A percentile compares a stretch with the other conserved stretches of the same genome.
Evolutionary conservation across 2,888 invertebrate genomes (phyloP).

Genomic region (Drosophila sordidula): DNA sequence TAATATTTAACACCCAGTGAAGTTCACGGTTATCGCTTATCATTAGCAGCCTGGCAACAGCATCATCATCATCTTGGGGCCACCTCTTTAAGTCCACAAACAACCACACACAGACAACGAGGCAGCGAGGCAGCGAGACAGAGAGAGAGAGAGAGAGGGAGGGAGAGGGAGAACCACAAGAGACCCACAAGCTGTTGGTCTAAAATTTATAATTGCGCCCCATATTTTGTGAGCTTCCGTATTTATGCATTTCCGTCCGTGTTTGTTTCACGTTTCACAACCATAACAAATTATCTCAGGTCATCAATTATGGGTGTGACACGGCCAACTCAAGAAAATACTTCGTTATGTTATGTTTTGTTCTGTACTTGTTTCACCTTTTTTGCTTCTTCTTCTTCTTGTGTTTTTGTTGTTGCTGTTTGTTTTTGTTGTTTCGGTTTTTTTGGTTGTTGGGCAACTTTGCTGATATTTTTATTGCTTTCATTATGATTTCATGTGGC

Average conservation of each 20-base stretch:
- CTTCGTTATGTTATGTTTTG: conserved; percentile 24
- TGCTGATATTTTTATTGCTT: conserved; percentile 76
- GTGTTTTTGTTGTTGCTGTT: conserved; percentile 1
- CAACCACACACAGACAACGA: background rate
- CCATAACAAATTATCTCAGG: conserved; percentile 79
- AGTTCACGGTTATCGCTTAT: conserved; percentile 64
- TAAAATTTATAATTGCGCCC: conserved; percentile 55
- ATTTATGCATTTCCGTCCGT: conserved; percentile 48
- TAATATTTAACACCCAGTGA: conserved; percentile 71
- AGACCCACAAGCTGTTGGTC: conserved; percentile 22
- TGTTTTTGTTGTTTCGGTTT: conserved; percentile 11
- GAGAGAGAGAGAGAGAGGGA: background rate
- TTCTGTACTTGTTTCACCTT: conserved; percentile 17
- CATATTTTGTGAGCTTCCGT: conserved; percentile 51
- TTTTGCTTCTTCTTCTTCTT: conserved; percentile 20
- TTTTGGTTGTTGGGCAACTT: conserved; percentile 40
- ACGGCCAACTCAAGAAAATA: conserved; percentile 46
- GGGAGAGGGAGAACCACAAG: background rate
- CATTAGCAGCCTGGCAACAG: conserved; percentile 54
- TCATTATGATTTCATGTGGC: conserved; percentile 78
- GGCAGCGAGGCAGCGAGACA: too few relatives aligned
- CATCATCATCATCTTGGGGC: conserved; percentile 1
- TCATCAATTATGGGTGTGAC: conserved; percentile 76
- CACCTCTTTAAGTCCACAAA: background rate
- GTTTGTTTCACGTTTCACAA: conserved; percentile 66